Conservation (phyloP, 2,797 vertebrate species). For the Onychomys arenicola region DNA sequence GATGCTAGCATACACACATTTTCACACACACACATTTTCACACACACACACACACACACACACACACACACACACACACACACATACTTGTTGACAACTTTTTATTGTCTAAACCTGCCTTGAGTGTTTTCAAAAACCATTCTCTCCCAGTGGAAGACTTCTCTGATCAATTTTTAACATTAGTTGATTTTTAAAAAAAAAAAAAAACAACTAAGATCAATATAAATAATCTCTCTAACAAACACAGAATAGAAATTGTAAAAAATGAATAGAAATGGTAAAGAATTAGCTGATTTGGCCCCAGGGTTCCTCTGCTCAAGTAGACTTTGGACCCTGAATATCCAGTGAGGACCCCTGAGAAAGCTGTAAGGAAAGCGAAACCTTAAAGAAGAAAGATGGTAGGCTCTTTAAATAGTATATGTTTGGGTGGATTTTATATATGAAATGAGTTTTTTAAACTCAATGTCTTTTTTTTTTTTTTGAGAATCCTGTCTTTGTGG, state of each 20-base stretch:
- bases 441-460: neutral
- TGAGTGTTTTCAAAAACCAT: conserved; percentile 67
- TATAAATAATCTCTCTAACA: conserved; percentile 80
- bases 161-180: conserved; percentile 78
- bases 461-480: neutral
- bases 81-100: conserved; percentile 15
- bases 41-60: neutral
- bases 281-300: conserved; percentile 70
- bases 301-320: conserved; percentile 5
- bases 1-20: neutral
- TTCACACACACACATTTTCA: neutral
- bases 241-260: conserved; percentile 63
- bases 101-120: conserved; percentile 65
- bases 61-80: neutral
- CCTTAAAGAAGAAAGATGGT: neutral
- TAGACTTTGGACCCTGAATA: neutral
- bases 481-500: neutral
- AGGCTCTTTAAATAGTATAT: neutral
- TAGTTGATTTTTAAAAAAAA: conserved; percentile 51
- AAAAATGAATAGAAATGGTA: conserved; percentile 60
- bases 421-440: conserved; percentile 21
- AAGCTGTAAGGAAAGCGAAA: neutral
- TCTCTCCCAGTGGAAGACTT: conserved; percentile 70
- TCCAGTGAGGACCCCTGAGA: neutral
- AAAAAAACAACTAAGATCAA: conserved; percentile 65